Conservation (phyloP, 2,888 invertebrate species). For the Isoperla grammatica region DNA sequence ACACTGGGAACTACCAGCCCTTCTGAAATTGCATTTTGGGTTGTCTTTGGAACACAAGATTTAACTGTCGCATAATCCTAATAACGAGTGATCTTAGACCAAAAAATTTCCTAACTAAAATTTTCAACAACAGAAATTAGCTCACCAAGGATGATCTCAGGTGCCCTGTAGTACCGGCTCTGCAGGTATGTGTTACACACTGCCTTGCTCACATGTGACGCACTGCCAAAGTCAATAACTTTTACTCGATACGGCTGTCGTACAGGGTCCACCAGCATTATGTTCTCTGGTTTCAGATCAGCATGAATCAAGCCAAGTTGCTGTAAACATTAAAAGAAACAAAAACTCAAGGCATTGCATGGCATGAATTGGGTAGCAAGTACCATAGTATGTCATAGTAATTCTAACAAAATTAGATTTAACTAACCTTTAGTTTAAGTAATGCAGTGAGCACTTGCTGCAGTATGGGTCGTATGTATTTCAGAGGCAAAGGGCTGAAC, state of each 20-base stretch:
- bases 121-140: no score
- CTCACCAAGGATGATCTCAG: constrained; percentile 85
- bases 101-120: no score
- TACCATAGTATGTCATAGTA: no score
- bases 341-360: no score
- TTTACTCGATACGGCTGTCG: constrained; percentile 98
- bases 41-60: no score
- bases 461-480: constrained; percentile 96
- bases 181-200: constrained; percentile 99
- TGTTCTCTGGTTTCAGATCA: constrained; percentile 99
- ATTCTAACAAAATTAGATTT: background rate
- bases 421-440: constrained; percentile 76
- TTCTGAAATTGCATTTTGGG: no score
- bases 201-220: constrained; percentile 98
- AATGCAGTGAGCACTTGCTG: constrained; percentile 92
- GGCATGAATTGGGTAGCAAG: no score
- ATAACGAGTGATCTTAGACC: no score
- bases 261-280: constrained; percentile 98
- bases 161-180: constrained; percentile 96
- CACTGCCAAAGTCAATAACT: constrained; percentile 99
- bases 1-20: no score
- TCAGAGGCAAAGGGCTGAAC: constrained; percentile 96
- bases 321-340: constrained; percentile 58
- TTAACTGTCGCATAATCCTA: no score
- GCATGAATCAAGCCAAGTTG: constrained; percentile 99